These are phyloP conservation scores for Marcusenius ussheri DNA, from an alignment of 2,113 vertebrate genomes.

Conservation along the genomic window DNA sequence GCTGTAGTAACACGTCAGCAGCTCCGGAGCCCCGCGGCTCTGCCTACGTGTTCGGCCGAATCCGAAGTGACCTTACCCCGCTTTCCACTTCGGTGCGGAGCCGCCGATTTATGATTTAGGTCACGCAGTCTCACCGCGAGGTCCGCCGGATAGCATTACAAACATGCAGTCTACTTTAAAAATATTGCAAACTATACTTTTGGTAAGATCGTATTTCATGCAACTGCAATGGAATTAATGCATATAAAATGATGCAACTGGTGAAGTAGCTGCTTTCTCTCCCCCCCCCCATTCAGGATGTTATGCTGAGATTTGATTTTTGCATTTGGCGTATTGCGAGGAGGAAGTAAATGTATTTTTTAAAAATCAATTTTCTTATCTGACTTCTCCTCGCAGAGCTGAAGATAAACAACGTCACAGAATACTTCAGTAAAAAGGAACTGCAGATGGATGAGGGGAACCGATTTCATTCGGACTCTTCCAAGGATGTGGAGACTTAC, in stretches of 20 bases:
- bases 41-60: not conserved
- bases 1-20: slow-evolving; percentile 69
- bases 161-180: not conserved
- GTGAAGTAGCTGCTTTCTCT: not conserved
- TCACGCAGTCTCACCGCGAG: not conserved
- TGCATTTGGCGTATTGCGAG: not conserved
- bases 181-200: not conserved
- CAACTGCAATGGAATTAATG: not conserved
- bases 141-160: not conserved
- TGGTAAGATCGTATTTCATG: not conserved
- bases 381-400: slow-evolving; percentile 55
- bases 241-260: not conserved
- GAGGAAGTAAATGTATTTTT: not conserved
- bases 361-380: not conserved
- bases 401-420: slow-evolving; percentile 57
- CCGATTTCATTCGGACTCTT: slow-evolving; percentile 72
- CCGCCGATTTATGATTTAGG: not conserved
- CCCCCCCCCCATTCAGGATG: not conserved
- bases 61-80: not conserved
- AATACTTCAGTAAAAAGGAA: slow-evolving; percentile 66
- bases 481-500: slow-evolving; percentile 64
- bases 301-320: not conserved
- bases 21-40: slow-evolving; percentile 46
- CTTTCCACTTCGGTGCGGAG: not conserved
- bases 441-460: slow-evolving; percentile 45